phyloP scores from a whole-genome alignment of 92 coral and sea anemone species.

The Paragorgia papillata region DNA sequence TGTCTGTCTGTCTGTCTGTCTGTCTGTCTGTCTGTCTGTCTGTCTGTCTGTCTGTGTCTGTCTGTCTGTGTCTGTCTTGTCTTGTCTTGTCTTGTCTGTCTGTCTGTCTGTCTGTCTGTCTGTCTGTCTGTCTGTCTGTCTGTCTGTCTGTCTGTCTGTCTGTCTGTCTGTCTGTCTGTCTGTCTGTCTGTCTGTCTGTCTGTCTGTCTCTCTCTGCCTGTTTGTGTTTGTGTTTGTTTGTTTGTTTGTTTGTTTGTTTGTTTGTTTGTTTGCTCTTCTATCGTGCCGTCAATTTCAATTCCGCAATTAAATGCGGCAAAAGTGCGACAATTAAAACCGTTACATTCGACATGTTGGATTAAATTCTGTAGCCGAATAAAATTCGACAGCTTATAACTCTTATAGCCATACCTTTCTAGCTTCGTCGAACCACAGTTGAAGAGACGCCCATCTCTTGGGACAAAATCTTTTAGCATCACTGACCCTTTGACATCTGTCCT shows the following conservation, averaged over 20 bases:
- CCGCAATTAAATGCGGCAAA: no score
- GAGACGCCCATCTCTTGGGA: slow-evolving; percentile 85
- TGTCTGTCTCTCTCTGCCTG: background rate
- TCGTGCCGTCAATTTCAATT: no score
- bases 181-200: background rate
- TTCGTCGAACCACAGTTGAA: slow-evolving; percentile 78
- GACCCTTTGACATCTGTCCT: slow-evolving; percentile 52
- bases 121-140: background rate
- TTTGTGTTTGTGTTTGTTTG: background rate
- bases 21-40: background rate
- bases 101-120: background rate
- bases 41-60: background rate
- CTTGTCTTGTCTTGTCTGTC: no score
- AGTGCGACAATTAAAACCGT: no score
- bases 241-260: background rate
- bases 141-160: background rate
- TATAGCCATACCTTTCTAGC: slow-evolving; percentile 87
- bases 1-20: background rate
- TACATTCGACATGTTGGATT: no score
- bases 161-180: background rate
- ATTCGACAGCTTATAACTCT: no score
- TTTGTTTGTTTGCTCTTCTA: no score
- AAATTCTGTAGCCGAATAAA: no score
- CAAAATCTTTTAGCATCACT: slow-evolving; percentile 71
- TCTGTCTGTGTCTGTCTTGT: no score